Percentiles rank a stretch among this genome's conserved stretches.
Conservation (phyloP, 2,113 vertebrate genomes). For the Machaerirhynchus nigripectus region DNA sequence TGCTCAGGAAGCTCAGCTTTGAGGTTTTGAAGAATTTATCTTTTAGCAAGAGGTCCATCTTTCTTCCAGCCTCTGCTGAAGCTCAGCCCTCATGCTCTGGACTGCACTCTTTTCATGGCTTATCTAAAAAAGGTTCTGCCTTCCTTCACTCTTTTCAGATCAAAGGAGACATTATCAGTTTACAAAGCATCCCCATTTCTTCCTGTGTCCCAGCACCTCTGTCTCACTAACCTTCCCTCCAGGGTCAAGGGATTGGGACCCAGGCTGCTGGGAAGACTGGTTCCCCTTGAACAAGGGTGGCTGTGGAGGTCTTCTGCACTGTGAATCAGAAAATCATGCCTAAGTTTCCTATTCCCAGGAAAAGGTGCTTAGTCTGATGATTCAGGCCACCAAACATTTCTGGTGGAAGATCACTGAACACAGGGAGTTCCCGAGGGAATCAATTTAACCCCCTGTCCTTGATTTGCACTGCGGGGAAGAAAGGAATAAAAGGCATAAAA, state of each 20-base stretch:
- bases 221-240: not conserved
- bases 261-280: not conserved
- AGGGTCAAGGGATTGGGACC: not conserved
- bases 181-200: conserved; percentile 34
- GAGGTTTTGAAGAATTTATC: not conserved
- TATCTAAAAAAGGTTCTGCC: conserved; percentile 49
- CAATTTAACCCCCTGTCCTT: conserved; percentile 18
- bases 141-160: conserved; percentile 54
- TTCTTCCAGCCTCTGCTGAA: not conserved
- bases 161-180: conserved; percentile 48
- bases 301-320: not conserved
- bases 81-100: not conserved
- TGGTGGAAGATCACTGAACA: not conserved
- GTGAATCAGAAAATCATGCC: not conserved
- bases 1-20: not conserved
- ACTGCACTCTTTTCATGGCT: not conserved
- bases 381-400: not conserved
- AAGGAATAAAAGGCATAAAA: conserved; percentile 53
- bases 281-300: not conserved
- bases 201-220: conserved; percentile 7
- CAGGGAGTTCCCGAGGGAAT: not conserved
- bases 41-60: not conserved
- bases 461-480: not conserved
- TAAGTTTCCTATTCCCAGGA: not conserved
- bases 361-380: not conserved